Evolutionary conservation across 2,888 invertebrate species (phyloP).

Genomic region (Theretra japonica): DNA sequence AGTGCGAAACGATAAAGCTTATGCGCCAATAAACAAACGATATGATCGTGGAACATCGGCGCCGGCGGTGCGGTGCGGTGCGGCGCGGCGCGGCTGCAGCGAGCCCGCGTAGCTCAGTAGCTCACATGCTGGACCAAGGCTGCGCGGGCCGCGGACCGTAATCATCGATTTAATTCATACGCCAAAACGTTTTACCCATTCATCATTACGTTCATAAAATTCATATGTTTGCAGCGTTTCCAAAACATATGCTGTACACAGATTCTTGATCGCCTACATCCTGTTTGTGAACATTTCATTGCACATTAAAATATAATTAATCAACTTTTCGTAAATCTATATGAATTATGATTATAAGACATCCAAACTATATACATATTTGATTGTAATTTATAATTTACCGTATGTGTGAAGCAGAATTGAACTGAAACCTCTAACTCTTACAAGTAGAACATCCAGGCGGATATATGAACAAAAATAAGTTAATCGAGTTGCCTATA

Average conservation of each 20-base stretch:
- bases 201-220: no score
- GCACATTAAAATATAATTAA: no score
- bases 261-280: background rate
- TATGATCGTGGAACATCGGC: slow-evolving; percentile 35
- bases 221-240: background rate
- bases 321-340: no score
- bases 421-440: no score
- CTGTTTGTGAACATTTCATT: no score
- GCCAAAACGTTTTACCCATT: background rate
- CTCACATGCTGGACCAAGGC: slow-evolving; percentile 26
- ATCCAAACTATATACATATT: no score
- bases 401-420: no score
- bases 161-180: slow-evolving; percentile 26
- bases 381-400: no score
- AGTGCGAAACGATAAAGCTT: slow-evolving; percentile 67
- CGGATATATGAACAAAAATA: no score
- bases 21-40: slow-evolving; percentile 72
- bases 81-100: background rate
- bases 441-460: no score
- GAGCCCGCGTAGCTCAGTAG: slow-evolving; percentile 33
- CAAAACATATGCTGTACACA: background rate
- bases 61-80: background rate
- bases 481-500: no score
- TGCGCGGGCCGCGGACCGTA: slow-evolving; percentile 8
- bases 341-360: no score